phyloP scores from a whole-genome alignment of 1,140 invertebrate species.

The Ectropis grisescens region DNA sequence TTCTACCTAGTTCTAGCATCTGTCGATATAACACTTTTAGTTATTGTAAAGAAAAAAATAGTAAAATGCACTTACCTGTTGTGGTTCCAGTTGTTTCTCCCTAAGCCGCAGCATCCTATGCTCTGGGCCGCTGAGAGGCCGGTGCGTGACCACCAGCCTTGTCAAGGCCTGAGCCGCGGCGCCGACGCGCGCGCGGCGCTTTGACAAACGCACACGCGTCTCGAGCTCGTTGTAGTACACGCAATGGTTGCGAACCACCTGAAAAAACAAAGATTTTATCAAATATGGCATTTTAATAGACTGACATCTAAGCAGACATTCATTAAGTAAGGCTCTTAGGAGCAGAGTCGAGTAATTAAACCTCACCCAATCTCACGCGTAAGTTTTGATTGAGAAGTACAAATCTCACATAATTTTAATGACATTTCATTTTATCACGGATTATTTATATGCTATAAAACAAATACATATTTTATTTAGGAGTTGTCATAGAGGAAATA shows the following conservation, averaged over 20 bases:
- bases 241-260: constrained; percentile 87
- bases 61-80: constrained; percentile 65
- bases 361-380: too few relatives aligned
- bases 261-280: not conserved
- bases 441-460: too few relatives aligned
- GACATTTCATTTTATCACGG: too few relatives aligned
- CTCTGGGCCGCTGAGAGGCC: constrained; percentile 88
- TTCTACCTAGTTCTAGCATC: too few relatives aligned
- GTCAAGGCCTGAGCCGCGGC: constrained; percentile 82
- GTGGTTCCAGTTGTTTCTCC: constrained; percentile 90
- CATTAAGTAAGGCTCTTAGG: too few relatives aligned
- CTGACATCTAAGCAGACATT: not conserved
- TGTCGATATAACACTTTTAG: too few relatives aligned
- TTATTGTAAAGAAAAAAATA: too few relatives aligned
- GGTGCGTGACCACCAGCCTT: constrained; percentile 89
- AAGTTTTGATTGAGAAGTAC: too few relatives aligned
- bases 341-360: too few relatives aligned
- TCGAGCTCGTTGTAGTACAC: constrained; percentile 98
- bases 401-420: too few relatives aligned
- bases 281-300: constrained; percentile 1
- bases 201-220: constrained; percentile 93
- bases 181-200: constrained; percentile 83
- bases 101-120: constrained; percentile 88
- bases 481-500: too few relatives aligned
- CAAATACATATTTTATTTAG: too few relatives aligned